A percentile compares a stretch with the other conserved stretches of the same genome.
phyloP scores from a whole-genome alignment of 2,113 vertebrate species.

The Megalops atlanticus region DNA sequence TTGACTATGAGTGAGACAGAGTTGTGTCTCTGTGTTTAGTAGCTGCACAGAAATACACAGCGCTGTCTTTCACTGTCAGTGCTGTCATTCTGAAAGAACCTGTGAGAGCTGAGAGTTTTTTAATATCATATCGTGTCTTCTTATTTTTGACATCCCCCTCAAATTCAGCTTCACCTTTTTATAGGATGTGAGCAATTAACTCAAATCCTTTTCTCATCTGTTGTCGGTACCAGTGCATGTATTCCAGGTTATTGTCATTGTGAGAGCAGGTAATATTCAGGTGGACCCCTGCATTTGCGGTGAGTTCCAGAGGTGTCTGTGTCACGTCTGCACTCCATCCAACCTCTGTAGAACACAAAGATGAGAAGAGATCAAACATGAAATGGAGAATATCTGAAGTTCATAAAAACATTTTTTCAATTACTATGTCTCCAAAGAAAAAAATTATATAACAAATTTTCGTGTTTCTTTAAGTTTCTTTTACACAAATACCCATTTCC shows the following conservation, averaged over 20 bases:
- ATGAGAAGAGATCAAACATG: not conserved
- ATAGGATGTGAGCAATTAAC: too few relatives aligned
- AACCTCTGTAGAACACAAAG: constrained; percentile 3
- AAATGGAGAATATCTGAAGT: too few relatives aligned
- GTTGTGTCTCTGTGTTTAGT: constrained; percentile 14
- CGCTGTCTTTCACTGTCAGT: not conserved
- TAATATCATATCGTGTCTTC: not conserved
- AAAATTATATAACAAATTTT: too few relatives aligned
- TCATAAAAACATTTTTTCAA: not conserved
- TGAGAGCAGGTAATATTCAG: constrained; percentile 17
- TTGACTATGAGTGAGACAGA: not conserved
- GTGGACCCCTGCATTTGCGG: not conserved
- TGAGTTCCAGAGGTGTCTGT: not conserved
- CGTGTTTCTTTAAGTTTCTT: too few relatives aligned
- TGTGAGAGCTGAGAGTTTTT: not conserved
- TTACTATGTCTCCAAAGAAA: not conserved
- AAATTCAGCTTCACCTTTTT: not conserved
- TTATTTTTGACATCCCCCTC: constrained; percentile 11
- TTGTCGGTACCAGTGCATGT: constrained; percentile 24
- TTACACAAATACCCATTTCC: too few relatives aligned
- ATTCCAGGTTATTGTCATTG: constrained; percentile 1
- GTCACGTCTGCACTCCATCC: constrained; percentile 18
- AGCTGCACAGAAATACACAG: constrained; percentile 17
- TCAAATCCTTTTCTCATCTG: not conserved
- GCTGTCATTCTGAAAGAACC: constrained; percentile 12